These are phyloP conservation scores for Epirrhoe alternata DNA, from an alignment of 2,888 invertebrate species.

Conservation along the genomic window DNA sequence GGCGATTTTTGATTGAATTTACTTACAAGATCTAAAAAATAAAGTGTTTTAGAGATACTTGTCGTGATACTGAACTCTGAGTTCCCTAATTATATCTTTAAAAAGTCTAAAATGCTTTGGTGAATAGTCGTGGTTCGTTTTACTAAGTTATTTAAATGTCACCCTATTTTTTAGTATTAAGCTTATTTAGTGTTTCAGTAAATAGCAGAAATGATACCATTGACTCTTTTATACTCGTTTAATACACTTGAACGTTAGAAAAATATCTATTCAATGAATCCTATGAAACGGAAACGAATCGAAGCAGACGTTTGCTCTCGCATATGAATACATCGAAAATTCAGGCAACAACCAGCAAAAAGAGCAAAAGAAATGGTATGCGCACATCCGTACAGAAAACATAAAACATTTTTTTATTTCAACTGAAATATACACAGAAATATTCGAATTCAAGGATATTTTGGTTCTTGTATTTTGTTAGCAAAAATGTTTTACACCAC, in stretches of 20 bases:
- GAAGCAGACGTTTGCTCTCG: not conserved
- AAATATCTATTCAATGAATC: not conserved
- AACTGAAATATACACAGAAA: not conserved
- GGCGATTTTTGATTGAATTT: no score
- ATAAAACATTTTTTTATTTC: conserved; percentile 5
- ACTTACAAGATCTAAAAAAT: no score
- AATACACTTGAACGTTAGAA: not conserved
- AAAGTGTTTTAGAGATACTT: no score
- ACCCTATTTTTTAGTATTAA: no score
- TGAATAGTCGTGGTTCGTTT: no score
- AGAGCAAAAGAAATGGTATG: not conserved
- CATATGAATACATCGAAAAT: conserved; percentile 6
- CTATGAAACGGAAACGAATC: conserved; percentile 1
- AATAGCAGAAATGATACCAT: no score
- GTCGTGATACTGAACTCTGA: no score
- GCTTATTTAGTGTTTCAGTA: no score
- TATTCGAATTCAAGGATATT: not conserved
- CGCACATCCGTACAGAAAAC: conserved; percentile 3
- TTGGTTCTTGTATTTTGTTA: not conserved
- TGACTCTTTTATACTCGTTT: not conserved
- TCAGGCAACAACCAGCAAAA: conserved; percentile 1
- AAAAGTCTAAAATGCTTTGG: no score
- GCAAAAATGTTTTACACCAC: not conserved
- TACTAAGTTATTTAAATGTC: no score
- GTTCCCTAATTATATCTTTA: no score